Percentiles rank a stretch among this genome's conserved stretches.
These are phyloP conservation scores for Byasa hedistus DNA, from an alignment of 2,888 invertebrate genomes.

Conservation along the genomic window DNA sequence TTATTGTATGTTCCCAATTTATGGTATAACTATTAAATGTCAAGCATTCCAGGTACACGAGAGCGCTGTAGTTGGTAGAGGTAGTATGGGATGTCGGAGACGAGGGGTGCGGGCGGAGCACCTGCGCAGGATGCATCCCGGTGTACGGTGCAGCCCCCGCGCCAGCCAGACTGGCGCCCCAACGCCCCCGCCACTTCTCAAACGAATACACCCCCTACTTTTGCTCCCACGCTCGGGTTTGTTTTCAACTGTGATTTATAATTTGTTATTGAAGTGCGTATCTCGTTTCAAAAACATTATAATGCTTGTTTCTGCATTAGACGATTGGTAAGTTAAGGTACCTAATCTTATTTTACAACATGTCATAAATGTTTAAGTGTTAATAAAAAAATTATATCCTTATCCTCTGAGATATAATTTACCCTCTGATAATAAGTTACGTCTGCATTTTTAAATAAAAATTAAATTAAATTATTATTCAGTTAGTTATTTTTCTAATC, in stretches of 20 bases:
- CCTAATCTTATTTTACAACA: not conserved
- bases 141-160: conserved; percentile 54
- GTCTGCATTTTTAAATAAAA: too few relatives aligned
- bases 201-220: conserved; percentile 32
- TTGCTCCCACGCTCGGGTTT: conserved; percentile 59
- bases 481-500: too few relatives aligned
- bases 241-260: conserved; percentile 80
- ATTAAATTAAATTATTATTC: too few relatives aligned
- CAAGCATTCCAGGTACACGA: conserved; percentile 15
- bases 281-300: conserved; percentile 57
- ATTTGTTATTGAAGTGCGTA: conserved; percentile 76
- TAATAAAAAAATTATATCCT: too few relatives aligned
- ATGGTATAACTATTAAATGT: not conserved
- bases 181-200: conserved; percentile 37
- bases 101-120: conserved; percentile 44
- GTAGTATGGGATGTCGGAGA: conserved; percentile 28
- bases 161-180: conserved; percentile 75
- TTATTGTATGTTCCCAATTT: too few relatives aligned
- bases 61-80: conserved; percentile 2
- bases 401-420: too few relatives aligned
- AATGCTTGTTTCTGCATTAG: not conserved
- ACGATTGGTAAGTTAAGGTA: not conserved
- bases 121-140: conserved; percentile 69
- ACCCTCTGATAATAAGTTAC: too few relatives aligned
- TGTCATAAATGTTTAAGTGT: too few relatives aligned